Evolutionary conservation across 2,113 vertebrate genomes (phyloP).

Genomic region (Megaceryle torquata): DNA sequence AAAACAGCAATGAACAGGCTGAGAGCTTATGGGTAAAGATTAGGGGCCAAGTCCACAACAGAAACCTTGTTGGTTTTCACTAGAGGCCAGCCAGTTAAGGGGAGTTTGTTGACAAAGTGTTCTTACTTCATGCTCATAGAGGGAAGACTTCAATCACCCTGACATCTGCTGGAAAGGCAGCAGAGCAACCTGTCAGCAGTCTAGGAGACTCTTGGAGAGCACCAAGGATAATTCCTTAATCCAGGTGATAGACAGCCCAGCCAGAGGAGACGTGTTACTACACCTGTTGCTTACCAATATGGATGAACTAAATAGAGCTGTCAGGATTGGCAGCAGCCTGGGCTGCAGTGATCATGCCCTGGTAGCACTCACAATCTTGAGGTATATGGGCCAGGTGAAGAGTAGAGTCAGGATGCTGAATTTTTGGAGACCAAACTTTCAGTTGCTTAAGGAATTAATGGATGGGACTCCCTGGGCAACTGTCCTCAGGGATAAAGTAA

Average conservation of each 20-base stretch:
- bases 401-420: not conserved
- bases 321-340: too few relatives aligned
- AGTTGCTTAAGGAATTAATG: not conserved
- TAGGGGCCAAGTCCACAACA: not conserved
- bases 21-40: not conserved
- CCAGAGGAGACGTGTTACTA: not conserved
- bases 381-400: not conserved
- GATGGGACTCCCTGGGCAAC: not conserved
- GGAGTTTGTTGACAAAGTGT: not conserved
- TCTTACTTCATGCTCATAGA: not conserved
- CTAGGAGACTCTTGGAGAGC: not conserved
- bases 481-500: not conserved
- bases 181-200: not conserved
- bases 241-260: not conserved
- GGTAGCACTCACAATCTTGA: not conserved
- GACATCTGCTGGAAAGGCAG: not conserved
- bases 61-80: not conserved
- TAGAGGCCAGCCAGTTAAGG: rapidly evolving
- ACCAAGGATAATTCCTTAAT: not conserved
- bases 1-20: not conserved
- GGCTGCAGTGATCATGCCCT: not conserved
- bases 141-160: not conserved
- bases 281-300: not conserved
- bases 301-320: not conserved
- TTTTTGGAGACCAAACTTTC: not conserved